A percentile compares a stretch with the other conserved stretches of the same genome.
These are phyloP conservation scores for Argyrosomus regius DNA, from an alignment of 2,797 vertebrate species.

Conservation along the genomic window DNA sequence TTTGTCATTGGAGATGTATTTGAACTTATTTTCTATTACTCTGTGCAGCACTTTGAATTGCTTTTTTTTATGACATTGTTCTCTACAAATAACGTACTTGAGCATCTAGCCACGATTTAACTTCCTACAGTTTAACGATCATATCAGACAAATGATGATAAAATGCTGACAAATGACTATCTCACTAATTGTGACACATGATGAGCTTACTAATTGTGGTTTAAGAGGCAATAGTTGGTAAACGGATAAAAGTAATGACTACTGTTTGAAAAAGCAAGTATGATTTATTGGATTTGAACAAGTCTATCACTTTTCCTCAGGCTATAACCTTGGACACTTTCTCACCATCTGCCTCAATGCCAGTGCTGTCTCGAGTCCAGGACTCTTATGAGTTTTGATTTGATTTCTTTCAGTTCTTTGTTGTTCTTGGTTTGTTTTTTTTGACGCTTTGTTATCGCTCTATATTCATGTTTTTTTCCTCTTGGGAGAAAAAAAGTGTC, in stretches of 20 bases:
- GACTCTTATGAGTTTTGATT: constrained; percentile 44
- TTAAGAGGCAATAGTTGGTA: constrained; percentile 40
- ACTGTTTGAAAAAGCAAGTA: constrained; percentile 34
- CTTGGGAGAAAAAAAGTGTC: constrained; percentile 11
- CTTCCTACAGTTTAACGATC: constrained; percentile 11
- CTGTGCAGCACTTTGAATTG: constrained; percentile 1
- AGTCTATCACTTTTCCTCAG: constrained; percentile 42
- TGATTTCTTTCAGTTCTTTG: constrained; percentile 25
- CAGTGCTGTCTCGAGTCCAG: constrained; percentile 22
- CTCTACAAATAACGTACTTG: constrained; percentile 15
- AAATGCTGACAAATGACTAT: constrained; percentile 39
- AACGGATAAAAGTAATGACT: constrained; percentile 48
- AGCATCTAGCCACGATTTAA: constrained; percentile 17
- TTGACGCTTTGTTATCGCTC: constrained; percentile 29
- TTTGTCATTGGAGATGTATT: not conserved
- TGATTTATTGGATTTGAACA: constrained; percentile 57
- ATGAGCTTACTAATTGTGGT: constrained; percentile 35
- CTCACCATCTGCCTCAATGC: constrained; percentile 20
- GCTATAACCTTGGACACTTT: constrained; percentile 22
- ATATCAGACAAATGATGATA: constrained; percentile 54
- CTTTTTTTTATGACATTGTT: constrained; percentile 17
- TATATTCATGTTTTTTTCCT: constrained; percentile 19
- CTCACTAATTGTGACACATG: constrained; percentile 47
- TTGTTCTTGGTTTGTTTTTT: constrained; percentile 12
- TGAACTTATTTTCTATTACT: constrained; percentile 8